Percentiles rank a stretch among this genome's conserved stretches.
phyloP scores from a whole-genome alignment of 2,113 vertebrate genomes.

The Gulo gulo region DNA sequence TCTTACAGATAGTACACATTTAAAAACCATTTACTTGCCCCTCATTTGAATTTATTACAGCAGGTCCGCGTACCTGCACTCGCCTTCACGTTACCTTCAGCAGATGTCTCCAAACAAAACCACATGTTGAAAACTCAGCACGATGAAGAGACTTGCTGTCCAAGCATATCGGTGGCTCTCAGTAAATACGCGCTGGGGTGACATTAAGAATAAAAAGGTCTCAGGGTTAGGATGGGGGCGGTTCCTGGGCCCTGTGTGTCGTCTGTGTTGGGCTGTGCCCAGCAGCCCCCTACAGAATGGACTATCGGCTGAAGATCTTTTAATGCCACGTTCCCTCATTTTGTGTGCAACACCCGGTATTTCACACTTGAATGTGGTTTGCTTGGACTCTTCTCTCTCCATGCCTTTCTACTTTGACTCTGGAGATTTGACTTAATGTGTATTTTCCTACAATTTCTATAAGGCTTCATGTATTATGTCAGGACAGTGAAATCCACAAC shows the following conservation, averaged over 20 bases:
- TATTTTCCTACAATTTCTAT: not conserved
- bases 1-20: not conserved
- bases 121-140: rapidly evolving
- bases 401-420: not conserved
- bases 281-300: rapidly evolving
- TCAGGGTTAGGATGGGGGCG: not conserved
- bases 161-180: rapidly evolving
- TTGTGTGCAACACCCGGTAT: rapidly evolving
- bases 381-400: too few relatives aligned
- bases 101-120: not conserved
- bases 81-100: not conserved
- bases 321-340: not conserved
- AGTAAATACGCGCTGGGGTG: rapidly evolving
- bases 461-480: not conserved
- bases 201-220: not conserved
- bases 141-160: not conserved
- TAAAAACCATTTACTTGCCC: too few relatives aligned
- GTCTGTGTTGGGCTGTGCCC: not conserved
- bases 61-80: rapidly evolving
- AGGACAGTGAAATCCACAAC: not conserved
- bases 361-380: not conserved
- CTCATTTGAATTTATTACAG: not conserved
- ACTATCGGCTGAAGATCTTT: not conserved
- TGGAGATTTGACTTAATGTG: not conserved
- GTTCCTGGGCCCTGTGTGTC: rapidly evolving